Percentiles rank a stretch among this genome's conserved stretches.
Conservation (phyloP, 2,113 vertebrate species). For the Perca flavescens region DNA sequence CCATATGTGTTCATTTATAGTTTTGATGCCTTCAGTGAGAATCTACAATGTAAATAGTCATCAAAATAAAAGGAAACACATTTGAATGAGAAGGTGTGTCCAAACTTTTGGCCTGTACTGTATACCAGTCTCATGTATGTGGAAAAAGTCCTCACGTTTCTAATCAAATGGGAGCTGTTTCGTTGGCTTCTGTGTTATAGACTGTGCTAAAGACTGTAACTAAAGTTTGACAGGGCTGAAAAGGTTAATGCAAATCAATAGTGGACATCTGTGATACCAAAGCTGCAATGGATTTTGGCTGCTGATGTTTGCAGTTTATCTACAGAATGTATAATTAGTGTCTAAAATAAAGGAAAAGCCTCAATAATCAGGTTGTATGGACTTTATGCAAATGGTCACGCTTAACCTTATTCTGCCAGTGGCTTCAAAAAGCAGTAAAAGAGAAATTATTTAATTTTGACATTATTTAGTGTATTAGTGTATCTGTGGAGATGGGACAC, state of each 20-base stretch:
- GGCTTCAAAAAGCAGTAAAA: not conserved
- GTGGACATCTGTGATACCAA: not conserved
- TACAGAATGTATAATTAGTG: not conserved
- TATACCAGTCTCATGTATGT: not conserved
- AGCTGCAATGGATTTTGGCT: not conserved
- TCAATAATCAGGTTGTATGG: not conserved
- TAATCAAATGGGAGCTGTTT: slow-evolving; percentile 1
- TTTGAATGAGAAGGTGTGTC: no score
- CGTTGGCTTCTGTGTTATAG: not conserved
- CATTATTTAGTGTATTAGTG: not conserved
- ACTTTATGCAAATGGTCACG: not conserved
- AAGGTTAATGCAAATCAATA: not conserved
- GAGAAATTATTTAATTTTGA: not conserved
- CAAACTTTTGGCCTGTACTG: no score
- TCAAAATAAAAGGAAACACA: no score
- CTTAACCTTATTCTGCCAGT: not conserved
- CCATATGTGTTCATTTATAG: no score
- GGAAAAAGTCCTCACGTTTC: not conserved
- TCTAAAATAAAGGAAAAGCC: not conserved
- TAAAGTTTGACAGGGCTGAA: not conserved
- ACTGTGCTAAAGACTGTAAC: no score
- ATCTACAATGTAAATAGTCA: no score
- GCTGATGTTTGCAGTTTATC: slow-evolving; percentile 3
- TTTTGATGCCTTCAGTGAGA: no score
- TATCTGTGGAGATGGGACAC: not conserved